These are phyloP conservation scores for Cotesia chilonis DNA, from an alignment of 1,140 invertebrate species.

Conservation along the genomic window DNA sequence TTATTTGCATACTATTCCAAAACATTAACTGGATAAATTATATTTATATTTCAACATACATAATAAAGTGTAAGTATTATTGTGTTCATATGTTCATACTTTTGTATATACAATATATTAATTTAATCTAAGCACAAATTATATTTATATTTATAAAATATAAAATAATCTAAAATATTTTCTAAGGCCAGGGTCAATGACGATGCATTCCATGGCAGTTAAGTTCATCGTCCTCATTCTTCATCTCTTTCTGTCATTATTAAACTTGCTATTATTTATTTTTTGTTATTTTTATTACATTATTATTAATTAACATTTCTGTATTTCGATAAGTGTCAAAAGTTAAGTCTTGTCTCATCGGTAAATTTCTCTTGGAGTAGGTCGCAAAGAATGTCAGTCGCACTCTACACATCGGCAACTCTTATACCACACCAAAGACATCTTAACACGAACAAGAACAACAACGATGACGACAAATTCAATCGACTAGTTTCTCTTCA, in stretches of 20 bases:
- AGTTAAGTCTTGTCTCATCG: background rate
- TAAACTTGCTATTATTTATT: background rate
- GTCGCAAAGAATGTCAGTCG: constrained; percentile 6
- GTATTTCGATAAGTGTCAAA: background rate
- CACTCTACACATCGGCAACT: background rate
- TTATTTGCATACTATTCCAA: too few relatives aligned
- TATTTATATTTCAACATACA: background rate
- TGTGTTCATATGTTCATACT: too few relatives aligned
- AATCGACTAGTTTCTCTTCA: constrained; percentile 5
- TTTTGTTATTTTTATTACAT: background rate
- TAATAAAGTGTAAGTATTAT: too few relatives aligned
- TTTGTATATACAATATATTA: too few relatives aligned
- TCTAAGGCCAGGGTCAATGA: constrained; percentile 23
- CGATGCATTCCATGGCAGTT: constrained; percentile 5
- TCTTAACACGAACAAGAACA: too few relatives aligned
- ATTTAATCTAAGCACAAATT: too few relatives aligned
- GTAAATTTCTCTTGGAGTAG: constrained; percentile 30
- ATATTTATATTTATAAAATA: background rate
- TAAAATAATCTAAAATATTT: background rate
- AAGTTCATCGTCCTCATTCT: constrained; percentile 23
- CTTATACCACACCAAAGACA: too few relatives aligned
- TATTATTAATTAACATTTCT: background rate
- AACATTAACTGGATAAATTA: too few relatives aligned
- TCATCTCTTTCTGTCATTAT: background rate
- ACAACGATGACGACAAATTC: background rate